Evolutionary conservation across 1,140 invertebrate genomes (phyloP), one percentile per base, ranked within the genome.

Genomic region (Helicoverpa zea): DNA sequence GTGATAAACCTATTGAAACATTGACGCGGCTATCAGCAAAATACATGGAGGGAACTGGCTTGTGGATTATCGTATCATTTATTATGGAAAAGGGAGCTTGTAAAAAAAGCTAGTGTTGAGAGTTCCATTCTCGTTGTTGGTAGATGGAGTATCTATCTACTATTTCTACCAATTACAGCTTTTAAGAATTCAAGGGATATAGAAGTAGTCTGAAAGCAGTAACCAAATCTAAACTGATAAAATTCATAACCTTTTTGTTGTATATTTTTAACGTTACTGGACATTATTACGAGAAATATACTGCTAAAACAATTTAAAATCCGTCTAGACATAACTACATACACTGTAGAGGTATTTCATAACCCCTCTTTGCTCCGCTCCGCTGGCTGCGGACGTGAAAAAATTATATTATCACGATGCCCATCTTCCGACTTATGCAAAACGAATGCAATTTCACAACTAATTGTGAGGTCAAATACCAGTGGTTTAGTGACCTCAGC

Each of bases 401-500:
- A 72, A 61, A 75, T 75, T 10, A 58, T 16, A 74, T 59, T 43
- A 74, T 74, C 54, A 56, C 1, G 16, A 30, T 11, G 13, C 7
- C 43, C n/a, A 58, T 74, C 14, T 56, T 74, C 30, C 29, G 16
- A 47, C 35, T 61, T 61, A 59, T 29, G 58, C 73, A 47, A 75
- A 63, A 18, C 58, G 35, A 59, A 75, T 75, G 73, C 51, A 75
- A 61, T 80, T 80, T 80, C 79, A 76, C 73, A 81, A 64, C 56
- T 30, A 73, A 76, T 68, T 70, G 52, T 66, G 58, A 80, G 79
- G 80, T 77, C 73, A 72, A 59, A 66, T 63, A 58, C 52, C 73
- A 80, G 58, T 61, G 49, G 79, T 80, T 80, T 80, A 80, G 13
- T 14, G 80, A 81, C 80, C 80, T 76, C 80, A n/a, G 43, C 43